Evolutionary conservation across 2,113 vertebrate genomes (phyloP), one percentile per base, ranked within the genome.

Genomic region (Otolemur garnettii): DNA sequence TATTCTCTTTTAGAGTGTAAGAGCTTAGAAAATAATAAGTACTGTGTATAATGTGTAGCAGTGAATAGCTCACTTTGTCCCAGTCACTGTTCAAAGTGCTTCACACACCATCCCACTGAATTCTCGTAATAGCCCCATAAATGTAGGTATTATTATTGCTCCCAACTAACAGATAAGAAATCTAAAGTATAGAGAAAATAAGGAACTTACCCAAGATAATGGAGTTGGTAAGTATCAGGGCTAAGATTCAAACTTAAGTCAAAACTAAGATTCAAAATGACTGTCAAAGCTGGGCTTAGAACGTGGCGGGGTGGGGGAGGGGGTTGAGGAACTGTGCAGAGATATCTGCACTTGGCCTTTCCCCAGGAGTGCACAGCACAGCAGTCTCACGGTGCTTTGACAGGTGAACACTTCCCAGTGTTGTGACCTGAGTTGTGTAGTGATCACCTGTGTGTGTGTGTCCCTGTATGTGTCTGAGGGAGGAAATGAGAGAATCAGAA

Each of bases 91-190:
- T 83, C n/a, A 68, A 79, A 90, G 83, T 75, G 12, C 38, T 87
- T 84, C 71, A 30, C 7, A 85, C 13, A 33, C 82, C 28, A 79
- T 88, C 10, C 68, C 64, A 59, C 17, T 69, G 2, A 92, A 88
- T 78, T 42, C 53, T 71, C 75, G 91, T 64, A 64, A 79, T 22
- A 82, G 45, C 17, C 21, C 42, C 35, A 19, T 66, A 78, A 82
- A 94, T 26, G 12, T 87, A 92, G 35, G 60, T 91, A 68, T 60
- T 72, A 60, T 92, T 92, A 94, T 81, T 66, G 68, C 69, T 74
- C 17, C 53, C 69, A 81, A 14, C 55, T 88, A 81, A 75, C 30
- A 96, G 30, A 86, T 93, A 81, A 75, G 57, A 87, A 94, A 90
- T 24, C 55, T 17, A 2, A 74, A 72, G 6, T 69, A 55, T n/a